phyloP scores from a whole-genome alignment of 2,113 vertebrate genomes.

The Salvelinus namaycush region DNA sequence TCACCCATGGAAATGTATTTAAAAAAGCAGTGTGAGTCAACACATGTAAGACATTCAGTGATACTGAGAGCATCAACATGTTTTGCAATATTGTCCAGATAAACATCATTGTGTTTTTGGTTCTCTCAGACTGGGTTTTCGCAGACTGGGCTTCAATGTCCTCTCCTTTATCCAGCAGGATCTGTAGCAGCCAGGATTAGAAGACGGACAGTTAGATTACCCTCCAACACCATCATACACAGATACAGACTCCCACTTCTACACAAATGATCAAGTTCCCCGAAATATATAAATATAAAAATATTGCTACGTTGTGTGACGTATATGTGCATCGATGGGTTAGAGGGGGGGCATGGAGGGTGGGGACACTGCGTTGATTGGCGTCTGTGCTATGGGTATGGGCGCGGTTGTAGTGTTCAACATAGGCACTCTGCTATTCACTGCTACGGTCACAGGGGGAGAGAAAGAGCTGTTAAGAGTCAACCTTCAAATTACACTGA shows the following conservation, averaged over 20 bases:
- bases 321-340: slow-evolving; percentile 89
- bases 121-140: slow-evolving; percentile 75
- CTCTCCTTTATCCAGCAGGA: slow-evolving; percentile 87
- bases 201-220: slow-evolving; percentile 46
- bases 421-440: slow-evolving; percentile 84
- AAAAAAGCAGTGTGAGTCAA: too few species aligned
- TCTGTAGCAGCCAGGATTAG: slow-evolving; percentile 87
- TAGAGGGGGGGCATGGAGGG: slow-evolving; percentile 82
- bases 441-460: slow-evolving; percentile 73
- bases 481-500: too few species aligned
- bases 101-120: slow-evolving; percentile 78
- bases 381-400: slow-evolving; percentile 59
- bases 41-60: too few species aligned
- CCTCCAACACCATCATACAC: too few species aligned
- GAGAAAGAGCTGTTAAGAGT: background rate
- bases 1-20: too few species aligned
- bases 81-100: too few species aligned
- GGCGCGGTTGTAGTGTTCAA: slow-evolving; percentile 75
- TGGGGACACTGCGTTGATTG: slow-evolving; percentile 72
- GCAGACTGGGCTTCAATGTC: slow-evolving; percentile 83
- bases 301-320: slow-evolving; percentile 17
- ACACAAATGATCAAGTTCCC: too few species aligned
- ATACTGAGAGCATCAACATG: too few species aligned
- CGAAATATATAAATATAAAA: too few species aligned
- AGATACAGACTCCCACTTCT: too few species aligned